Conservation (phyloP, 2,888 invertebrate genomes). For the Noctua comes region DNA sequence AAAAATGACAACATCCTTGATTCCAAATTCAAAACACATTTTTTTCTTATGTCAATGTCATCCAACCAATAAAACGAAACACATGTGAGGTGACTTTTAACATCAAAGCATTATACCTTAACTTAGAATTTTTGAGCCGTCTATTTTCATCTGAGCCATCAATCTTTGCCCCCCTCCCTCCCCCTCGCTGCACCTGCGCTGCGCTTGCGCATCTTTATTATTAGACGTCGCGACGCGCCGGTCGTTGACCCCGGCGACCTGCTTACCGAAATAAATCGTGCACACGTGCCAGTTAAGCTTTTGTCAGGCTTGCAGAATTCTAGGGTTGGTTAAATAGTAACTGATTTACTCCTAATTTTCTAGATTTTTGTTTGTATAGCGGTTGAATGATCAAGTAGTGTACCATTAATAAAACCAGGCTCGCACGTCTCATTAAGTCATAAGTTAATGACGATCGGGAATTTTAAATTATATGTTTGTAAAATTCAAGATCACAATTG, state of each 20-base stretch:
- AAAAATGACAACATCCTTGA: slow-evolving; percentile 40
- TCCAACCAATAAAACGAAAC: slow-evolving; percentile 55
- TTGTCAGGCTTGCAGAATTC: slow-evolving; percentile 69
- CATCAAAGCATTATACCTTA: slow-evolving; percentile 62
- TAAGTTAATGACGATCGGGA: not conserved
- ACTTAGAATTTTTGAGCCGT: slow-evolving; percentile 57
- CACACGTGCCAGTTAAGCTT: slow-evolving; percentile 78
- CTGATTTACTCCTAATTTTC: slow-evolving; percentile 12
- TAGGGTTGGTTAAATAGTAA: slow-evolving; percentile 52
- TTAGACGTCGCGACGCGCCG: slow-evolving; percentile 87
- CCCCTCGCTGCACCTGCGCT: slow-evolving; percentile 79
- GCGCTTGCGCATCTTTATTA: slow-evolving; percentile 84
- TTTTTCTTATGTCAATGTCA: slow-evolving; percentile 61
- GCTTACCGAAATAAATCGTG: slow-evolving; percentile 87
- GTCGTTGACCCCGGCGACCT: slow-evolving; percentile 87
- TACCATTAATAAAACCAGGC: not conserved
- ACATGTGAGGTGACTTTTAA: slow-evolving; percentile 52
- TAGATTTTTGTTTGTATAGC: not conserved
- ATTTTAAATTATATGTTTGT: slow-evolving; percentile 3
- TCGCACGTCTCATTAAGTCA: not conserved
- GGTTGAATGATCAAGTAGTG: slow-evolving; percentile 1
- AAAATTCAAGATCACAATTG: not conserved
- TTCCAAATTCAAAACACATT: slow-evolving; percentile 34
- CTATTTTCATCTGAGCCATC: slow-evolving; percentile 68
- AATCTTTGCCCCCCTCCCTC: slow-evolving; percentile 61